Evolutionary conservation across 2,113 vertebrate species (phyloP), one percentile per base, ranked within the genome.

Genomic region (Parus major): DNA sequence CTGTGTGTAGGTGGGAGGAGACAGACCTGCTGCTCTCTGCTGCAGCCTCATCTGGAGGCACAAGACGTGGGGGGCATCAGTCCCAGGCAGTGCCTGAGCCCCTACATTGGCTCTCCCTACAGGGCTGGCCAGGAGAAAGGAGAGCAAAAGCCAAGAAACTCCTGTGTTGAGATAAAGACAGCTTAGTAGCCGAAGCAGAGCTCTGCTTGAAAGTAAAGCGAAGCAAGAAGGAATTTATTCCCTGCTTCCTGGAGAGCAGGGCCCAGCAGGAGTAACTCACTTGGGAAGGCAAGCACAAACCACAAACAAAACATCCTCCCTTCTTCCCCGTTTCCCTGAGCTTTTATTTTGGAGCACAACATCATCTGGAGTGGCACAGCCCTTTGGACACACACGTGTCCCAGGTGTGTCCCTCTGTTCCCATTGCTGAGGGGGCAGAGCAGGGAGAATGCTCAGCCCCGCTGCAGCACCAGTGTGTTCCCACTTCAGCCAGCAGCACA

Each of bases 391-490:
- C n/a, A n/a, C n/a, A n/a, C n/a, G n/a, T 78, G n/a, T 44, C 36
- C 64, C 49, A 23, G 35, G 28, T 23, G 60, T 27, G 59, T 56
- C 15, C 11, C 33, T 28, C 28, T 5, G 2, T 36, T 57, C 36
- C 69, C 36, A 27, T 19, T 3, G 7, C 52, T 25, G 80, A 22
- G 18, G 15, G 28, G 3, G 31, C 23, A 14, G 57, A 36, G 44
- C 5, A 5, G 36, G 57, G 27, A 17, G 36, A 17, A 15, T 7
- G 63, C 53, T 55, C 27, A 7, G 73, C 64, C 36, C 3, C 5
- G 53, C 35, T 60, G 5, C 22, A 11, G 6, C 21, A 0, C 11
- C 1, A 1, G 2, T 6, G 35, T 15, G 5, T 27, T 50, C 11
- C 8, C 44, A 20, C 5, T 7, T 42, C 42, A 42, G 3, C 47